Evolutionary conservation across 2,888 invertebrate species (phyloP).

Genomic region (Sesamia inferens): DNA sequence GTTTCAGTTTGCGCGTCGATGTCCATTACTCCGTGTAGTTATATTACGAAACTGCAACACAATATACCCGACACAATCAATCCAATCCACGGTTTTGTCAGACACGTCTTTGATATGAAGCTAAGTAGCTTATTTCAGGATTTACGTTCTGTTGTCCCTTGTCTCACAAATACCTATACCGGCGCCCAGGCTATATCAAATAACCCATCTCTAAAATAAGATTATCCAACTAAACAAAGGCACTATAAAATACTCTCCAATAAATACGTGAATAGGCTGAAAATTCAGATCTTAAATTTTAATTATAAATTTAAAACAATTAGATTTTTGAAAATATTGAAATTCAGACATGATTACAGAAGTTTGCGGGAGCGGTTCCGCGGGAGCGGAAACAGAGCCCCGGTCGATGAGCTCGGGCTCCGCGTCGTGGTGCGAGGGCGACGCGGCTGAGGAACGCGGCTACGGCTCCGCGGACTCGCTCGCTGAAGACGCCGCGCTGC

Average conservation of each 20-base stretch:
- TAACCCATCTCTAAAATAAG: constrained; percentile 16
- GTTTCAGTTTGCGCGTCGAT: neutral
- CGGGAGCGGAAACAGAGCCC: constrained; percentile 86
- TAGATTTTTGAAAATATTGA: constrained; percentile 41
- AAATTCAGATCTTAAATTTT: neutral
- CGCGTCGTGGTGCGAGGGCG: constrained; percentile 89
- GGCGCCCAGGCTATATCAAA: neutral
- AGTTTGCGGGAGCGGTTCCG: constrained; percentile 85
- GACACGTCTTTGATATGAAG: constrained; percentile 11
- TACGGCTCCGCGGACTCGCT: constrained; percentile 89
- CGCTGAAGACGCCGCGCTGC: constrained; percentile 86
- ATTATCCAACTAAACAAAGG: constrained; percentile 15
- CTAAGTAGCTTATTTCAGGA: constrained; percentile 38
- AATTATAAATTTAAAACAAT: neutral
- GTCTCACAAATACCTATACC: constrained; percentile 2
- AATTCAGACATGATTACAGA: constrained; percentile 77
- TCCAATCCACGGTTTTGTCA: constrained; percentile 18
- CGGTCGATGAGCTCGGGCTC: constrained; percentile 86
- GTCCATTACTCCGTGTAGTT: neutral
- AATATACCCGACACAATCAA: constrained; percentile 11
- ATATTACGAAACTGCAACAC: constrained; percentile 5
- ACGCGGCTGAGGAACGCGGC: constrained; percentile 84
- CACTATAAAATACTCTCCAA: constrained; percentile 4
- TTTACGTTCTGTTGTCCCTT: constrained; percentile 28
- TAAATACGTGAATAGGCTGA: neutral